Evolutionary conservation across 2,888 invertebrate genomes (phyloP), one percentile per base, ranked within the genome.

Genomic region (Athetis lepigone): DNA sequence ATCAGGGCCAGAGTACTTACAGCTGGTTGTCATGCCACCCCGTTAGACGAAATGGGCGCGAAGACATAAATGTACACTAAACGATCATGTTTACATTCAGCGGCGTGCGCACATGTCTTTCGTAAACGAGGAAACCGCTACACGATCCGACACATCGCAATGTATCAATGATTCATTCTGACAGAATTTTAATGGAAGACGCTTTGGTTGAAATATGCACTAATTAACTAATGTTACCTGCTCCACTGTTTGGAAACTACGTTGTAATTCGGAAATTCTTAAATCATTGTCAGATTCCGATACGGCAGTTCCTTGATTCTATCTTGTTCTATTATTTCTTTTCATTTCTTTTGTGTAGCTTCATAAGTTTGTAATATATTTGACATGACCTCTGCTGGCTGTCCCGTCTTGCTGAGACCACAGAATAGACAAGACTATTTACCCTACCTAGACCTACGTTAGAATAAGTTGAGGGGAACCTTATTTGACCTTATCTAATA

Each of bases 111-210:
- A 55, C 52, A 66, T 18, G 45, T 49, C 54, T 69, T 57, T 6
- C 16, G 27, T 9, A 36, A 71, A 70, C 43, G 54, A 55, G 57
- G 54, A 43, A 71, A 75, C 70, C 75, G 70, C 70, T 70, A 75
- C 27, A 36, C 71, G 52, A 40, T 70, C 36, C 23, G 27, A 71
- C 19, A 18, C 46, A 21, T 19, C 9, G 29, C 46, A 13, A n/a
- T 13, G 13, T 40, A 42, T 49, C 21, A 49, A 40, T 74, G 70
- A 70, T n/a, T 70, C 64, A 51, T 29, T 0, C 21, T 8, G 2
- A 18, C 7, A 51, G 50, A 72, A 55, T 75, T 50, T 63, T 39
- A 36, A 49, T 56, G 18, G 47, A 42, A 47, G n/a, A 42, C 13
- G n/a, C 16, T 42, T 50, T 46, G 33, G 9, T 3, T 36, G 23